phyloP scores from a whole-genome alignment of 2,113 vertebrate species.

The Anas platyrhynchos region DNA sequence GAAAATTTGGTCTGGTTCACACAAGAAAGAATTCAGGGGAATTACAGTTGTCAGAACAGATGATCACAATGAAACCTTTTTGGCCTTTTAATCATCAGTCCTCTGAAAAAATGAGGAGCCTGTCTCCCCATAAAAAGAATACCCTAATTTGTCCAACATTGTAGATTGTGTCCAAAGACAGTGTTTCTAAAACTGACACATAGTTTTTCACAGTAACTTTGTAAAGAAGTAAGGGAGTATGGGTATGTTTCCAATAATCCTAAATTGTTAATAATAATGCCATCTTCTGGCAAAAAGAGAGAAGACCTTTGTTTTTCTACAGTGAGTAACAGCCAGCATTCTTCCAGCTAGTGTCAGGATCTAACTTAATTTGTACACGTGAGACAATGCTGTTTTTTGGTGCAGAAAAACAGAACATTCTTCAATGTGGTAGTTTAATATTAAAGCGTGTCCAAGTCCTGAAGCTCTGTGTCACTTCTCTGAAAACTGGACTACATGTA shows the following conservation, averaged over 20 bases:
- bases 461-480: not conserved
- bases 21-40: not conserved
- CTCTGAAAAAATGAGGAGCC: not conserved
- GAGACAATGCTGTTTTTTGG: not conserved
- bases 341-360: not conserved
- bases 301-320: not conserved
- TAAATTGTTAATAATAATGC: slow-evolving; percentile 19
- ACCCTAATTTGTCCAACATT: not conserved
- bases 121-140: not conserved
- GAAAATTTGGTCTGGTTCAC: not conserved
- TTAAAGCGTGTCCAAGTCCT: not conserved
- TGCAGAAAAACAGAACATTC: not conserved
- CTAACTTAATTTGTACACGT: not conserved
- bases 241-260: not conserved
- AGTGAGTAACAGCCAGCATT: not conserved
- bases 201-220: not conserved
- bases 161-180: not conserved
- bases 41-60: not conserved
- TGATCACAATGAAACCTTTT: not conserved
- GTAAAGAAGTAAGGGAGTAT: not conserved
- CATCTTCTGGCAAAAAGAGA: slow-evolving; percentile 55
- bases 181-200: not conserved
- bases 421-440: not conserved
- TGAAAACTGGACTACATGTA: not conserved
- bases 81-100: fast-evolving